Base-by-base conservation (phyloP, 1,140 invertebrate genomes). In the Conus ventricosus region DNA sequence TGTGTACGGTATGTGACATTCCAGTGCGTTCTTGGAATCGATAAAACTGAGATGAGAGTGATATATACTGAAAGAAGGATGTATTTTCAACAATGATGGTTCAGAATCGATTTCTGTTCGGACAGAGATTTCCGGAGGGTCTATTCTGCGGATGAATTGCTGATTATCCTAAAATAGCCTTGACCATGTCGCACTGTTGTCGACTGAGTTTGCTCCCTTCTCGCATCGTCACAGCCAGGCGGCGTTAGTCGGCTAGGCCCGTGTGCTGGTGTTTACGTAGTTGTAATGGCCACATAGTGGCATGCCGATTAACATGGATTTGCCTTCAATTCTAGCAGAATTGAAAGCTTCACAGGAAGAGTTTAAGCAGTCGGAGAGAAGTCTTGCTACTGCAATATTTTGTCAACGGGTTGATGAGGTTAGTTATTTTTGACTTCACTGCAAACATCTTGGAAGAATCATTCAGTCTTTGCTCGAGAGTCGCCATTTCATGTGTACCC, bases 361-460 rank as follows among this genome's bases (percentile, higher is more conserved):
- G 57, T 92, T 90, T 87, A 88, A 89, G 84, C 88, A 85, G 84
- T 88, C 90, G 60, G 90, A 92, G 83, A 89, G 88, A 81, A 87
- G 87, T 85, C 85, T 89, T 80, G 89, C 90, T 82, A 92, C 91
- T 71, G 87, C 89, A 55, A 88, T 88, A 86, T 92, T 90, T 89
- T 92, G 91, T 89, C 89, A 92, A 90, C 90, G 88, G 89, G 90
- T 90, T 81, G 90, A 90, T 88, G 90, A 91, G 91, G 91, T 92
- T 39, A 63, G 91, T 92, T 71, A 23, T n/a, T 20, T 20, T 71
- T 71, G 67, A 71, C 13, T 71, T 23, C 11, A 7, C 4, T 23
- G 67, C 67, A 17, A 71, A 71, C 67, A 71, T 71, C 67, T 71
- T 71, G 67, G 67, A 71, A 71, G 67, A 71, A 23, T 71, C 17